Evolutionary conservation across 2,888 invertebrate genomes (phyloP).

Genomic region (Drosophila villosipedis): DNA sequence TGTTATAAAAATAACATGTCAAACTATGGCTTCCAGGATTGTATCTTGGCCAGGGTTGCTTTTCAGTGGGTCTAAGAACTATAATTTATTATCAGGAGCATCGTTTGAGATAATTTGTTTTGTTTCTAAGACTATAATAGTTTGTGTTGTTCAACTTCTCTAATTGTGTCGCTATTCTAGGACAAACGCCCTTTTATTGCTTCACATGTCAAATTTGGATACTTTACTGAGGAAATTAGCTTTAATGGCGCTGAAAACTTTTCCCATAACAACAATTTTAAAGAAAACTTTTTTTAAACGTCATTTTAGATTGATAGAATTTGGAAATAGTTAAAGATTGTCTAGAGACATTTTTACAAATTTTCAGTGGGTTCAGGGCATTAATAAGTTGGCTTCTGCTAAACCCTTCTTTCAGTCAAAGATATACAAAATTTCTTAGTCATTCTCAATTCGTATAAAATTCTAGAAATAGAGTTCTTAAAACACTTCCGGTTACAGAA

Average conservation of each 20-base stretch:
- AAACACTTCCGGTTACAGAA: not conserved
- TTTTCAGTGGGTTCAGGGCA: no score
- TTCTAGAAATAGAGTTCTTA: not conserved
- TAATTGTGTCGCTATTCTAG: not conserved
- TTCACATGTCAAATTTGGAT: no score
- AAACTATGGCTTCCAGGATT: not conserved
- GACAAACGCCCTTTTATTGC: not conserved
- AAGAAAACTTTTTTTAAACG: not conserved
- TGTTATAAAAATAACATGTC: not conserved
- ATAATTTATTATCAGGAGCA: not conserved
- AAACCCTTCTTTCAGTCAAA: not conserved
- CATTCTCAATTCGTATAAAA: not conserved
- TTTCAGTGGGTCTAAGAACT: not conserved
- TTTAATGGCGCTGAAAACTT: not conserved
- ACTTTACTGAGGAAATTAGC: not conserved
- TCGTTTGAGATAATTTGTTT: not conserved
- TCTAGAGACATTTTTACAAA: not conserved
- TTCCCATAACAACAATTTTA: not conserved
- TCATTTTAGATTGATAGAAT: not conserved
- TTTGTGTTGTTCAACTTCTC: no score
- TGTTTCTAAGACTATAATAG: not conserved
- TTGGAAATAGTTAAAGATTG: not conserved
- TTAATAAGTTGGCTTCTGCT: not conserved
- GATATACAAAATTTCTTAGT: not conserved
- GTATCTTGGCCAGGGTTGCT: not conserved